Evolutionary conservation across 2,888 invertebrate species (phyloP).

Genomic region (Idaea aversata): DNA sequence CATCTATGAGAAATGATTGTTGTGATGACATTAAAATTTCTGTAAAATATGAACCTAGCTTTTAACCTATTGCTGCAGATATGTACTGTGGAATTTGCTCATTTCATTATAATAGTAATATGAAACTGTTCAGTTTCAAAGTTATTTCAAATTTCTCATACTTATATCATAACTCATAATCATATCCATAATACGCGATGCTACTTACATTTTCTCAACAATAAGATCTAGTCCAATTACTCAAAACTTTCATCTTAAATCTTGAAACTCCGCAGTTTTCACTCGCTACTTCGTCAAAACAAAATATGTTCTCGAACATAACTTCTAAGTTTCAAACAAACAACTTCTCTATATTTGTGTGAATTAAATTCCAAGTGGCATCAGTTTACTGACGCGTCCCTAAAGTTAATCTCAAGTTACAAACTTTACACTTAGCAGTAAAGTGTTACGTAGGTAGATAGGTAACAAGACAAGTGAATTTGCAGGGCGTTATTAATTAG

Average conservation of each 20-base stretch:
- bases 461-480: slow-evolving; percentile 33
- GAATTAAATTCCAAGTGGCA: slow-evolving; percentile 28
- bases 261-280: not conserved
- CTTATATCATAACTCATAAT: slow-evolving; percentile 8
- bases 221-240: not conserved
- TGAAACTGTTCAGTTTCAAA: not conserved
- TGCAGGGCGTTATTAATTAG: slow-evolving; percentile 27
- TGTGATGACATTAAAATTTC: not conserved
- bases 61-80: not conserved
- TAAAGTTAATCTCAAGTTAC: slow-evolving; percentile 33
- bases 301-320: not conserved
- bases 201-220: slow-evolving; percentile 21
- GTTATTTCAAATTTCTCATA: not conserved
- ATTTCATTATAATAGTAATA: not conserved
- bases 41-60: not conserved
- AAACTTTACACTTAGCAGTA: slow-evolving; percentile 33
- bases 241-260: slow-evolving; percentile 1
- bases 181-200: slow-evolving; percentile 17
- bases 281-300: not conserved
- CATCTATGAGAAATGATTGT: not conserved
- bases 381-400: slow-evolving; percentile 33
- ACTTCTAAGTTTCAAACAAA: slow-evolving; percentile 17
- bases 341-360: slow-evolving; percentile 24
- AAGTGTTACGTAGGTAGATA: slow-evolving; percentile 21
- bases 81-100: not conserved